Evolutionary conservation across 2,113 vertebrate genomes (phyloP).

Genomic region (Sturnira hondurensis): DNA sequence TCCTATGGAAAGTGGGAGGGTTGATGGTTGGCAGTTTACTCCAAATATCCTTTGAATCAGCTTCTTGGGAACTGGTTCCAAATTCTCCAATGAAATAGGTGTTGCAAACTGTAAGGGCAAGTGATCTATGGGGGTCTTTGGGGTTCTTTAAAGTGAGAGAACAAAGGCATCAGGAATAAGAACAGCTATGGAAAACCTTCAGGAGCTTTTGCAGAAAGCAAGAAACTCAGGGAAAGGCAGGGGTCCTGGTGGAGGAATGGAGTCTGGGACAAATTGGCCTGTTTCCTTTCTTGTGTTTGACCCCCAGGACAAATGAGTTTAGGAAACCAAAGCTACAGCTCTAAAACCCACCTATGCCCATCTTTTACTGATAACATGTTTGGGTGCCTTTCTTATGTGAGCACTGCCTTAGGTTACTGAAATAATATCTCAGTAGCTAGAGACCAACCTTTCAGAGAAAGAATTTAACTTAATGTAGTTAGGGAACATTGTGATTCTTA

Average conservation of each 20-base stretch:
- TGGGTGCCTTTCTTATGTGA: background rate
- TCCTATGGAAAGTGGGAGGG: background rate
- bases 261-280: background rate
- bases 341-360: background rate
- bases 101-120: background rate
- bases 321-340: background rate
- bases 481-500: background rate
- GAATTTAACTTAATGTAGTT: background rate
- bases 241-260: too few species aligned
- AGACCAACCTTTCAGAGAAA: background rate
- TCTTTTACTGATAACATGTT: background rate
- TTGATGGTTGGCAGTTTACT: background rate
- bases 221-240: background rate
- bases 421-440: background rate
- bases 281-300: background rate
- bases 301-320: background rate
- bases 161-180: background rate
- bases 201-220: background rate
- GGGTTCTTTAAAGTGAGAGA: background rate
- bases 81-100: background rate
- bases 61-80: background rate
- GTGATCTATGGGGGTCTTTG: background rate
- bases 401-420: background rate
- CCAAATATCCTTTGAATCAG: background rate
- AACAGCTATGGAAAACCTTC: background rate